Percentiles rank a stretch among this genome's conserved stretches.
Conservation (phyloP, 2,888 invertebrate species). For the Trichacis sp. region DNA sequence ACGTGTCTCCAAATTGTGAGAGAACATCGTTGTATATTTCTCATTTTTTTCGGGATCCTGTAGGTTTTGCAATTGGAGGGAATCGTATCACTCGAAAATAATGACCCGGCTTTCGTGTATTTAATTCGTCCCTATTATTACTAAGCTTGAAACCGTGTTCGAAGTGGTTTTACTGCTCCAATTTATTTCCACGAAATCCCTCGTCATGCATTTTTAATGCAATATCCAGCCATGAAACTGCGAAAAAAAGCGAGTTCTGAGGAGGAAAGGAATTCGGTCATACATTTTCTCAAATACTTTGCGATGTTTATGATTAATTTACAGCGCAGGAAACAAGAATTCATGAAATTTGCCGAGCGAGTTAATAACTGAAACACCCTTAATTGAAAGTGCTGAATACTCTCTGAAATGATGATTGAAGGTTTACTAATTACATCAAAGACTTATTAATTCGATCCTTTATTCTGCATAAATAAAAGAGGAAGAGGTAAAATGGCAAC, state of each 20-base stretch:
- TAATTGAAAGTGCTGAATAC: background rate
- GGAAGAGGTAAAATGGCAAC: too few species aligned
- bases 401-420: too few species aligned
- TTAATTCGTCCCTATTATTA: background rate
- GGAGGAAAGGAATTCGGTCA: background rate
- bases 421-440: too few species aligned
- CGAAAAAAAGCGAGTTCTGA: background rate
- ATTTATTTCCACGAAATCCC: background rate
- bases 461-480: too few species aligned
- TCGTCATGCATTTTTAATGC: background rate
- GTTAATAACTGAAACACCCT: background rate
- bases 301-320: slow-evolving; percentile 1
- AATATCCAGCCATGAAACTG: background rate
- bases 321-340: too few species aligned
- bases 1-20: too few species aligned
- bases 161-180: background rate
- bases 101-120: background rate
- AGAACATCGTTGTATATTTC: too few species aligned
- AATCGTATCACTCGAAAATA: background rate
- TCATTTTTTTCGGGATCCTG: too few species aligned
- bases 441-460: too few species aligned
- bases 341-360: too few species aligned
- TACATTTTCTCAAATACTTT: background rate
- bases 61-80: too few species aligned
- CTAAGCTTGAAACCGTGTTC: too few species aligned